Evolutionary conservation across 1,140 invertebrate species (phyloP).

Genomic region (Thaumetopoea pityocampa): DNA sequence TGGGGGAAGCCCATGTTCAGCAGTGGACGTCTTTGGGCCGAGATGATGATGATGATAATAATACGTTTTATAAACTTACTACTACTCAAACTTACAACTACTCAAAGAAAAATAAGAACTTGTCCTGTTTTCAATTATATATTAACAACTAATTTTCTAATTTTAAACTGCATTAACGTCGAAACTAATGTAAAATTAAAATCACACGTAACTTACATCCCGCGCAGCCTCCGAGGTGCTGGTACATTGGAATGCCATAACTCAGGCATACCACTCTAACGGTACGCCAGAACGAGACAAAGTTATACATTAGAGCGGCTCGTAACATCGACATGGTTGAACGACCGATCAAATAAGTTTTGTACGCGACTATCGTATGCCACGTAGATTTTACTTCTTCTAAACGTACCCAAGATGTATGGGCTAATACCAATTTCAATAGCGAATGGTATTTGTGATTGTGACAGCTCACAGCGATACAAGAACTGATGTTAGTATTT

Average conservation of each 20-base stretch:
- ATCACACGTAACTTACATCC: slow-evolving; percentile 50
- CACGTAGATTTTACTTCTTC: slow-evolving; percentile 70
- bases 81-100: too few species aligned
- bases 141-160: slow-evolving; percentile 21
- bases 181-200: slow-evolving; percentile 50
- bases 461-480: too few species aligned
- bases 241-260: slow-evolving; percentile 71
- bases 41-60: too few species aligned
- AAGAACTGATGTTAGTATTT: too few species aligned
- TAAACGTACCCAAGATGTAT: slow-evolving; percentile 57
- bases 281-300: slow-evolving; percentile 58
- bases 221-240: slow-evolving; percentile 58
- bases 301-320: slow-evolving; percentile 37
- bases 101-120: too few species aligned
- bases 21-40: too few species aligned
- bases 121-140: too few species aligned
- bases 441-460: slow-evolving; percentile 40
- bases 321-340: slow-evolving; percentile 59
- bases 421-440: slow-evolving; percentile 49
- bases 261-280: slow-evolving; percentile 68
- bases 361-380: slow-evolving; percentile 63
- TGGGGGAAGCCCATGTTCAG: too few species aligned
- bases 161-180: slow-evolving; percentile 46
- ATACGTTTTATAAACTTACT: too few species aligned
- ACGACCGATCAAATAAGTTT: slow-evolving; percentile 75